Evolutionary conservation across 1,140 invertebrate genomes (phyloP), one percentile per base, ranked within the genome.

Genomic region (Trissolcus basalis): DNA sequence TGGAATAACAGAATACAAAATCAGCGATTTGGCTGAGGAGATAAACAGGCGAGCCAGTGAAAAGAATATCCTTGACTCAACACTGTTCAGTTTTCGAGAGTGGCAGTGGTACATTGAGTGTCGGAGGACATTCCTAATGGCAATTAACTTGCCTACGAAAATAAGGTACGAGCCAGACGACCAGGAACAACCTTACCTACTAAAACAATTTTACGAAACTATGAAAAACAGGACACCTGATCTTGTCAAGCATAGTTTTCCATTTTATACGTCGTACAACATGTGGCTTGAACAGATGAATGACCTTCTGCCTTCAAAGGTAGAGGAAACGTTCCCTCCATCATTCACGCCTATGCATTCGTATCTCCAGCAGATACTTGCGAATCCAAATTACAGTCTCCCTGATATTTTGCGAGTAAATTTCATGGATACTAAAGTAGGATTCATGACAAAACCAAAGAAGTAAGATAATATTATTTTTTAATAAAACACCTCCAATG

Each of bases 81-180:
- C 85, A 44, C 86, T 93, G 12, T 93, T 93, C 78, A 90, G 90
- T 53, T 91, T 91, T 77, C 82, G 85, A 9, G 89, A 92, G 19
- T 93, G 92, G 92, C 89, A 92, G 67, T 74, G 89, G 39, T 92
- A 90, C 75, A 89, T 93, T 1, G 89, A 91, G 68, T 90, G 91
- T 79, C 88, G 93, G 5, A 89, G 89, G 53, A 67, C 81, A 2
- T 81, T 92, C 39, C 68, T 93, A 1, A 70, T 82, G 0, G 83
- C 87, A 33, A 79, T 87, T 56, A 91, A 92, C 80, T 89, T 89
- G 73, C 90, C 90, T 13, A 90, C 91, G 9, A 89, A 84, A 67
- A 74, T 85, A 1, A 84, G 82, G 55, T 82, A 83, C 8, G 65
- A 82, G 51, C 77, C 80, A 4, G 77, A 85, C 3, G 36, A 73